Conservation (phyloP, 2,797 vertebrate species). For the Bradypodion pumilum region DNA sequence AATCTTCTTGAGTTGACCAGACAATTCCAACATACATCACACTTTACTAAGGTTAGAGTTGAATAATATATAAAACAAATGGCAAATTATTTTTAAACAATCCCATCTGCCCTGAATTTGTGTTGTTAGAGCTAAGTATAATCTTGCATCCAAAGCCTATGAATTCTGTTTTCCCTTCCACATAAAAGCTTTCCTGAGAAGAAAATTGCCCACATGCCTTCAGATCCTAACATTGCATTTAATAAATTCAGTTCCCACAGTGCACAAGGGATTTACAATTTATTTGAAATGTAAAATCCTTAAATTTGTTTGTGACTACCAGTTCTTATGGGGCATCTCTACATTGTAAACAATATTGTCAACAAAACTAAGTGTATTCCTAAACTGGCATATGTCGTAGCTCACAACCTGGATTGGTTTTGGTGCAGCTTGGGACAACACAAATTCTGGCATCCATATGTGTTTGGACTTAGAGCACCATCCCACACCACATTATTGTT, state of each 20-base stretch:
- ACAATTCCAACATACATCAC: background rate
- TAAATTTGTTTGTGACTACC: constrained; percentile 53
- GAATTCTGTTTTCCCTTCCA: background rate
- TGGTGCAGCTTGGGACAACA: too few relatives aligned
- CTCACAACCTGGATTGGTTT: too few relatives aligned
- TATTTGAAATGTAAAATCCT: constrained; percentile 62
- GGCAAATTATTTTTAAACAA: constrained; percentile 7
- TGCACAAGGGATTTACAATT: constrained; percentile 51
- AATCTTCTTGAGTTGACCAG: background rate
- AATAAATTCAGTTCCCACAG: constrained; percentile 55
- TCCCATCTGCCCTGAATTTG: background rate
- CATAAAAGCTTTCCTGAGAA: constrained; percentile 30
- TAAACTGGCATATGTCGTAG: too few relatives aligned
- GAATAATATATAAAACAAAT: background rate
- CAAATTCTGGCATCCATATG: too few relatives aligned
- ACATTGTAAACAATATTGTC: constrained; percentile 44
- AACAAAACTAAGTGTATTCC: constrained; percentile 11
- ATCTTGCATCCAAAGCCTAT: background rate
- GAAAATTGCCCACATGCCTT: constrained; percentile 24
- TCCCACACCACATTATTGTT: too few relatives aligned
- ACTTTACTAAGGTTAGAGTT: background rate
- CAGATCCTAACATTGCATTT: constrained; percentile 3
- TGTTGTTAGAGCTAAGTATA: background rate
- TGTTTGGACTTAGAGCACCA: too few relatives aligned
- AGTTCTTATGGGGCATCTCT: constrained; percentile 19